These are phyloP conservation scores for Sinelater perroti DNA, from an alignment of 2,888 invertebrate genomes.

Conservation along the genomic window DNA sequence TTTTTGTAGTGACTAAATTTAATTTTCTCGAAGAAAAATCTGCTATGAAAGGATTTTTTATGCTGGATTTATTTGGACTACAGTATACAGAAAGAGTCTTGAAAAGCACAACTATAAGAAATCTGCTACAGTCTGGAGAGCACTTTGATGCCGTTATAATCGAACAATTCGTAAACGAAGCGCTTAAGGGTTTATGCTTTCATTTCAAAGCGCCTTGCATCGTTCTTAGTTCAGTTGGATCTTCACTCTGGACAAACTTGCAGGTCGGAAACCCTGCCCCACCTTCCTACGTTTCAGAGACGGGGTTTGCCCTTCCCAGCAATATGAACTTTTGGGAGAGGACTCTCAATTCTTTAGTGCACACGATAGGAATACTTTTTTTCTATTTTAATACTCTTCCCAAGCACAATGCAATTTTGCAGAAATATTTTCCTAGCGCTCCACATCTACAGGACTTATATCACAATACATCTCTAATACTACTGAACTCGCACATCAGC, in stretches of 20 bases:
- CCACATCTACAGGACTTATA: slow-evolving; percentile 43
- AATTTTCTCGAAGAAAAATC: no score
- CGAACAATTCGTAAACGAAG: slow-evolving; percentile 61
- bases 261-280: slow-evolving; percentile 62
- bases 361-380: slow-evolving; percentile 35
- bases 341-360: slow-evolving; percentile 61
- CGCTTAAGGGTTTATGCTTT: slow-evolving; percentile 53
- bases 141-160: slow-evolving; percentile 53
- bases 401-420: slow-evolving; percentile 41
- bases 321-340: slow-evolving; percentile 65
- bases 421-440: slow-evolving; percentile 47
- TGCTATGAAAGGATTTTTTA: no score
- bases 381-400: slow-evolving; percentile 33
- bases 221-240: slow-evolving; percentile 53
- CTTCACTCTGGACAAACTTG: slow-evolving; percentile 58
- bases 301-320: slow-evolving; percentile 57
- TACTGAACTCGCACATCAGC: slow-evolving; percentile 61
- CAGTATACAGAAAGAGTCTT: not conserved
- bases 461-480: slow-evolving; percentile 49
- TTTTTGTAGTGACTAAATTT: no score
- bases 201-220: slow-evolving; percentile 50
- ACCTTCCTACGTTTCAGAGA: slow-evolving; percentile 63
- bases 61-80: not conserved
- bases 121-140: slow-evolving; percentile 44
- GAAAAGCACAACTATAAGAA: slow-evolving; percentile 45